Base-by-base conservation (phyloP, 2,888 invertebrate genomes). In the Heliconius sara region DNA sequence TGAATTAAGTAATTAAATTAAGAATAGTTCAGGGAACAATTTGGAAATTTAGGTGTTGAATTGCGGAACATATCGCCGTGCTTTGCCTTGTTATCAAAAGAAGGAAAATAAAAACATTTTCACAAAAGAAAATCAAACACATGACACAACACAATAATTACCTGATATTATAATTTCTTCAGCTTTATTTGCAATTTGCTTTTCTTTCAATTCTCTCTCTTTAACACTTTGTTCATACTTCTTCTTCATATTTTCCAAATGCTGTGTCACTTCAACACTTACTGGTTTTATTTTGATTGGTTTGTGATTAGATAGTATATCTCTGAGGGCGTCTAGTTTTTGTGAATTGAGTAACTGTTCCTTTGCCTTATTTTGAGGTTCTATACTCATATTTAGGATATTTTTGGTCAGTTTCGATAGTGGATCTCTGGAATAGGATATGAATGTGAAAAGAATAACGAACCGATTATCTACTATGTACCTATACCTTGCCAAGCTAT, bases 281-380 rank as follows among this genome's bases (percentile, higher is more conserved):
- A 94, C 92, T 0, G 95, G 95, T 80, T 95, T 95, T 5, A 96
- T 93, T 85, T 94, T 95, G 0, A 92, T 88, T 0, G 96, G 94
- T 81, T 95, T 95, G 82, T 95, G 94, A 79, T 95, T 95, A 0
- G 94, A 92, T 1, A 96, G 88, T 84, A 95, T 89, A 60, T 95
- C 93, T 80, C 95, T 89, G 3, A 96, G 89, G 3, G 95, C 95
- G 65, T 95, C 93, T 1, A 95, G 87, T 88, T 96, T 96, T n/a
- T 91, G 91, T 1, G 89, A 85, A 0, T 95, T 92, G 2, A 96
- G 88, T n/a, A 92, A 84, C 34, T 91, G 90, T 72, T 94, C 92
- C 77, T 92, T 91, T 19, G 91, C 83, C 75, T 92, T 91, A 12
- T 84, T 83, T 79, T 92, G 90, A 25, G 95, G 90, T 79, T 96